Percentiles rank a stretch among this genome's conserved stretches.
Conservation (phyloP, 2,888 invertebrate species). For the Megaustenia siamemsis region DNA sequence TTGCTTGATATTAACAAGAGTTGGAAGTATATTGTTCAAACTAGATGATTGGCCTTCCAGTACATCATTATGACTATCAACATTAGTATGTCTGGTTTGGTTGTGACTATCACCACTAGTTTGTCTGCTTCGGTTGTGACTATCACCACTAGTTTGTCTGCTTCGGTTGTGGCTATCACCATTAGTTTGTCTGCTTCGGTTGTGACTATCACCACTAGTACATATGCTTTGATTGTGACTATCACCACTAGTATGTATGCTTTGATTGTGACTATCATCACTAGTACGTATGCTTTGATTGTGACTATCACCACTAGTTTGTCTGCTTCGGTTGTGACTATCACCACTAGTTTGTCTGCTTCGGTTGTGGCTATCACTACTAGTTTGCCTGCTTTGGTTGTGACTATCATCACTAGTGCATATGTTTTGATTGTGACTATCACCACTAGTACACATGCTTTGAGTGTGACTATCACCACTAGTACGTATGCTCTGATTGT, state of each 20-base stretch:
- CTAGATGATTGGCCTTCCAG: background rate
- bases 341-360: background rate
- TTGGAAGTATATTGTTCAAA: background rate
- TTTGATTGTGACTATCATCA: too few relatives aligned
- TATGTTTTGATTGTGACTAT: too few relatives aligned
- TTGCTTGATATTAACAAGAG: constrained; percentile 19
- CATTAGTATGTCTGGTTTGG: background rate
- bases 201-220: too few relatives aligned
- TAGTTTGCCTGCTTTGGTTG: background rate
- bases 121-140: background rate
- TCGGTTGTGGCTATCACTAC: too few relatives aligned
- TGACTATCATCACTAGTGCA: too few relatives aligned
- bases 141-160: background rate
- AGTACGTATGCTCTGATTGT: background rate
- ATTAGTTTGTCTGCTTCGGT: background rate
- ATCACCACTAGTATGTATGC: background rate
- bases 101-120: too few relatives aligned
- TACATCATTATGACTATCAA: background rate
- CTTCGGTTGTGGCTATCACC: too few relatives aligned
- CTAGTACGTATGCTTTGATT: background rate
- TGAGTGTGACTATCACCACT: too few relatives aligned
- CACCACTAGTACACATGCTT: background rate
- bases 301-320: too few relatives aligned
- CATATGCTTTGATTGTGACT: background rate
- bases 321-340: background rate